phyloP scores from a whole-genome alignment of 2,888 invertebrate species.

The Strigamia maritima region DNA sequence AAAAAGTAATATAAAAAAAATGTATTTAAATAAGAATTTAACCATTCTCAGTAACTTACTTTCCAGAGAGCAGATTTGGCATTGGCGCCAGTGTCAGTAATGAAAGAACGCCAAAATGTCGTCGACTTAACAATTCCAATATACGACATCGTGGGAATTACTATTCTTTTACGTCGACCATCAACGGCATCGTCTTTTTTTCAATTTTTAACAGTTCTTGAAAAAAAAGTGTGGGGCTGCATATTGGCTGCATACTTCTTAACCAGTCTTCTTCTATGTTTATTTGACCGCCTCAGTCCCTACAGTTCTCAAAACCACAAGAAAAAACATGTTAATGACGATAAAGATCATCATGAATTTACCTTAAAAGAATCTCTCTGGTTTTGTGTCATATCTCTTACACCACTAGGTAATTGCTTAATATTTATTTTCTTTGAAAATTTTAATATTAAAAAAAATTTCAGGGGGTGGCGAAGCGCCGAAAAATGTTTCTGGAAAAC shows the following conservation, averaged over 20 bases:
- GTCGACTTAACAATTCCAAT: slow-evolving; percentile 98
- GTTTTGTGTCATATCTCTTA: slow-evolving; percentile 98
- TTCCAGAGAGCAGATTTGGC: slow-evolving; percentile 81
- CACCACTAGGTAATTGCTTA: slow-evolving; percentile 64
- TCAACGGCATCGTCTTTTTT: slow-evolving; percentile 87
- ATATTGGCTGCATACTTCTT: slow-evolving; percentile 93
- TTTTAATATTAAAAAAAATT: background rate
- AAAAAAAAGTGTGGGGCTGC: slow-evolving; percentile 94
- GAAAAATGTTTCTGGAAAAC: slow-evolving; percentile 88
- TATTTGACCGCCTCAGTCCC: slow-evolving; percentile 95
- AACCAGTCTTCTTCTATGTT: slow-evolving; percentile 83
- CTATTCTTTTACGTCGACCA: slow-evolving; percentile 90
- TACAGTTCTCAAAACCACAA: slow-evolving; percentile 94
- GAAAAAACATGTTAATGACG: slow-evolving; percentile 73
- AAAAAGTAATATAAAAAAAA: slow-evolving; percentile 27
- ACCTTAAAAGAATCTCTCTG: slow-evolving; percentile 93
- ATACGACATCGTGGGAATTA: slow-evolving; percentile 95
- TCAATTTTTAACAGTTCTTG: slow-evolving; percentile 92
- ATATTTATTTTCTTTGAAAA: background rate
- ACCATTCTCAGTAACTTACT: background rate
- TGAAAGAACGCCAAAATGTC: slow-evolving; percentile 94
- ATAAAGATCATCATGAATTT: slow-evolving; percentile 92
- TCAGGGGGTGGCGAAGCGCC: slow-evolving; percentile 90
- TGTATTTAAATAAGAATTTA: background rate
- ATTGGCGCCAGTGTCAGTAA: slow-evolving; percentile 87